Evolutionary conservation across 2,113 vertebrate species (phyloP).

Genomic region (Perca schrenkii): DNA sequence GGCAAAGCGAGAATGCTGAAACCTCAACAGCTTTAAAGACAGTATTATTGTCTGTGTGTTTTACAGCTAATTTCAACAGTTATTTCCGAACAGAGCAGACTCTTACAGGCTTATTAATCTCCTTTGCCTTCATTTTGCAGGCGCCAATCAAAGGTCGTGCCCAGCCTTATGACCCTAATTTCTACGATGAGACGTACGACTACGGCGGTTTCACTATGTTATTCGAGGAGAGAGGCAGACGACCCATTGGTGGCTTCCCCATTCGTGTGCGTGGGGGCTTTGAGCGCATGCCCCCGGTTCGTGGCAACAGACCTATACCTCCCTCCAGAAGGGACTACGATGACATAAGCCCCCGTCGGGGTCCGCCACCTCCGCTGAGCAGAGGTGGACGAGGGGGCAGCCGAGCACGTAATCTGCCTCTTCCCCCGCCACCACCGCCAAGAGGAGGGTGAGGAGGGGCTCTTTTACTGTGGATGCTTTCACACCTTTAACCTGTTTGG

Average conservation of each 20-base stretch:
- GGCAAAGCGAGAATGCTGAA: background rate
- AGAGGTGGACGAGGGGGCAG: constrained; percentile 92
- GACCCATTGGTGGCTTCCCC: constrained; percentile 93
- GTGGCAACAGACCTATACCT: constrained; percentile 90
- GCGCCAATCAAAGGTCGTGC: constrained; percentile 97
- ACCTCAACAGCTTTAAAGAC: background rate
- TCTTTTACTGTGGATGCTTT: background rate
- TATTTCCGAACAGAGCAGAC: background rate
- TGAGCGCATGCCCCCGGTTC: constrained; percentile 92
- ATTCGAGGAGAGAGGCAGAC: constrained; percentile 94
- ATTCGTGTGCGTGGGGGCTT: constrained; percentile 94
- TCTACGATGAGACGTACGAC: constrained; percentile 98
- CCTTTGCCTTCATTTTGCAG: constrained; percentile 71
- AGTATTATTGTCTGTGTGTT: background rate
- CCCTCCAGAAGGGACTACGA: constrained; percentile 95
- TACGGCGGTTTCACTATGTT: constrained; percentile 98
- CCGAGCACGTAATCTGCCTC: constrained; percentile 94
- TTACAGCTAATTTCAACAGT: background rate
- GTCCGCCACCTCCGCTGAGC: constrained; percentile 89
- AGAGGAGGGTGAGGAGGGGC: constrained; percentile 90
- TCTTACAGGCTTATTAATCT: background rate
- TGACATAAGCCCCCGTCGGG: constrained; percentile 96
- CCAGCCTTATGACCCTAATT: constrained; percentile 97
- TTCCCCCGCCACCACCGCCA: constrained; percentile 95
- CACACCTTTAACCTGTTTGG: background rate